phyloP scores from a whole-genome alignment of 2,888 invertebrate species.

The Calliopum simillimum region DNA sequence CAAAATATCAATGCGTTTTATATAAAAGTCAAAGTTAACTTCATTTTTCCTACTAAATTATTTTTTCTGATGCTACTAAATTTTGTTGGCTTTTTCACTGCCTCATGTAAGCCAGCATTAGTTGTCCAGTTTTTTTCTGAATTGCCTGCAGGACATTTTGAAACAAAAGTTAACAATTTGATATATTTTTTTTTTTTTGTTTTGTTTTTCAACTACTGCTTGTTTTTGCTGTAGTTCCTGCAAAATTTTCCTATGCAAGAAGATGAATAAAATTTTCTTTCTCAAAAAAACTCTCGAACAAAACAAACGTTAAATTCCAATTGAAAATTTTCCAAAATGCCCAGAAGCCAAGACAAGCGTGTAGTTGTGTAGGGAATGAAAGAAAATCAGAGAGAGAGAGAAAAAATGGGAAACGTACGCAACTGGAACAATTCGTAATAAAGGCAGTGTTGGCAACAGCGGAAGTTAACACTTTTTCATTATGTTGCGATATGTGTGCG shows the following conservation, averaged over 20 bases:
- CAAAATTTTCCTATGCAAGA: background rate
- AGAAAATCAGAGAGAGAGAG: background rate
- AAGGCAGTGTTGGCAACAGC: too few relatives aligned
- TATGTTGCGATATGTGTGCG: too few relatives aligned
- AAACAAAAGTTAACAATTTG: conserved; percentile 21
- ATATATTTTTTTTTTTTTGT: conserved; percentile 13
- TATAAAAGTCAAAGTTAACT: conserved; percentile 10
- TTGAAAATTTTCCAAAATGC: conserved; percentile 21
- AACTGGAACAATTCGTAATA: too few relatives aligned
- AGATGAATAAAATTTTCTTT: background rate
- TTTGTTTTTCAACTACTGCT: too few relatives aligned
- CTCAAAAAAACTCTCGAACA: conserved; percentile 10
- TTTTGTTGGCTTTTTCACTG: too few relatives aligned
- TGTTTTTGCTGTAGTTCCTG: background rate
- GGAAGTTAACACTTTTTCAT: too few relatives aligned
- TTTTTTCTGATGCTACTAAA: background rate
- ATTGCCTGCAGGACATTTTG: conserved; percentile 18
- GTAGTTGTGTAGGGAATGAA: too few relatives aligned
- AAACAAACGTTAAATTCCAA: conserved; percentile 21
- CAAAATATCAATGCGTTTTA: conserved; percentile 16
- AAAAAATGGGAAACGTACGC: too few relatives aligned
- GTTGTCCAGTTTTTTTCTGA: background rate
- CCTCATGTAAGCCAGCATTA: too few relatives aligned
- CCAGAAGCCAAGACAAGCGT: background rate
- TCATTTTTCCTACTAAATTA: background rate